Evolutionary conservation across 2,113 vertebrate genomes (phyloP), one percentile per base, ranked within the genome.

Genomic region (Boleophthalmus pectinirostris): DNA sequence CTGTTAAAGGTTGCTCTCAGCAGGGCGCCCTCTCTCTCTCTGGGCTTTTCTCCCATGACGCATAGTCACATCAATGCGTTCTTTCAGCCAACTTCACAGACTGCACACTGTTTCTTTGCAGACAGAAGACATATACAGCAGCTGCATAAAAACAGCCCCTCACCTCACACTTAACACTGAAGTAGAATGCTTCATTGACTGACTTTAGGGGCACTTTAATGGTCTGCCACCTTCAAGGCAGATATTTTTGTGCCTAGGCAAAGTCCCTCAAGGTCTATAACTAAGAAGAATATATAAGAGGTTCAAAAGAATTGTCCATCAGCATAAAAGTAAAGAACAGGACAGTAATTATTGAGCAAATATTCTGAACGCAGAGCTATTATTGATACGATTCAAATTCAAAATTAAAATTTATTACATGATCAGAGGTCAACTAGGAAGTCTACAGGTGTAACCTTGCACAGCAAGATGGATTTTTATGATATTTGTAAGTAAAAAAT

Each of bases 11-110:
- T 82, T 85, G 64, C 70, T 82, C 88, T 78, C 85, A 81, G 79
- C 65, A 65, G 77, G 85, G 75, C 33, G 35, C 57, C 54, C 45
- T 33, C 29, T 58, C 75, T 58, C 75, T 80, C 80, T 80, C 80
- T 69, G 57, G 67, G 80, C 75, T 81, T 82, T 78, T 80, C 77
- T 81, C 45, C 67, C 77, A 77, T 82, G 80, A 77, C 65, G 68
- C 79, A 85, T 65, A 84, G 82, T 85, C 68, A 67, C 77, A 89
- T 91, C 87, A 91, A 90, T 90, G 84, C 33, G 33, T 81, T 83
- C 82, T 87, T 90, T 90, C 86, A 86, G 69, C 35, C 18, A 74
- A 83, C 87, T 91, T 90, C 80, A 89, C 83, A 84, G 83, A 79
- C 76, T 82, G 78, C 87, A 87, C 49, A 76, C 73, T 89, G 86